These are phyloP conservation scores for Smutsia gigantea DNA, from an alignment of 2,797 vertebrate genomes.

Conservation along the genomic window DNA sequence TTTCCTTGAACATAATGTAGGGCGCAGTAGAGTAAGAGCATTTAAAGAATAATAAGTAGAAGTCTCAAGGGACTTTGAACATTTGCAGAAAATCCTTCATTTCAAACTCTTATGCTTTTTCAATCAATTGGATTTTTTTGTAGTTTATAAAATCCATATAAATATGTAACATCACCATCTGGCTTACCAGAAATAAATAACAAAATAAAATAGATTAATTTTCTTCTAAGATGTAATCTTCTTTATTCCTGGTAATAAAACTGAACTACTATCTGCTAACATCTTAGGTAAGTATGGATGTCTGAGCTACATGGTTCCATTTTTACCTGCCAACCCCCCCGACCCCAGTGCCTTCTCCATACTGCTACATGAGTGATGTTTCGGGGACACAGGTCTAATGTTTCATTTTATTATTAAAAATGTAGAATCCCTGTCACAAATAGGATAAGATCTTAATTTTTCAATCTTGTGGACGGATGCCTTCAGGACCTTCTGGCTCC, in stretches of 20 bases:
- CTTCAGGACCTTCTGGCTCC: not conserved
- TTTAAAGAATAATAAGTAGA: slow-evolving; percentile 76
- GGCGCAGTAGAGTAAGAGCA: slow-evolving; percentile 65
- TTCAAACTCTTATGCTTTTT: slow-evolving; percentile 69
- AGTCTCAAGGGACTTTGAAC: slow-evolving; percentile 9
- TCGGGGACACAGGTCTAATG: not conserved
- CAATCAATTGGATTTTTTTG: slow-evolving; percentile 53
- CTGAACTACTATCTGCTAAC: not conserved
- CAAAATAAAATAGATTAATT: slow-evolving; percentile 71
- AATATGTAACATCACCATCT: slow-evolving; percentile 62
- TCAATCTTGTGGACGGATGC: not conserved
- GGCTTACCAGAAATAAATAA: slow-evolving; percentile 48
- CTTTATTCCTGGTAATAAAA: not conserved
- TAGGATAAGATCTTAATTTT: not conserved
- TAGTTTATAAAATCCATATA: slow-evolving; percentile 65
- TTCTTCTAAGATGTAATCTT: slow-evolving; percentile 25
- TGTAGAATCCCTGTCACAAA: not conserved
- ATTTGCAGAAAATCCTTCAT: slow-evolving; percentile 63
- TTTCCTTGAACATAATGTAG: slow-evolving; percentile 67
- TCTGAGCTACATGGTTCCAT: not conserved
- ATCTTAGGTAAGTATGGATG: not conserved
- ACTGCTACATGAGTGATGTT: not conserved
- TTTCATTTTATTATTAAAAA: not conserved
- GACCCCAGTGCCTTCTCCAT: not conserved
- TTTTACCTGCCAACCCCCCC: not conserved